phyloP scores from a whole-genome alignment of 1,140 invertebrate species.

The Eueides isabella region DNA sequence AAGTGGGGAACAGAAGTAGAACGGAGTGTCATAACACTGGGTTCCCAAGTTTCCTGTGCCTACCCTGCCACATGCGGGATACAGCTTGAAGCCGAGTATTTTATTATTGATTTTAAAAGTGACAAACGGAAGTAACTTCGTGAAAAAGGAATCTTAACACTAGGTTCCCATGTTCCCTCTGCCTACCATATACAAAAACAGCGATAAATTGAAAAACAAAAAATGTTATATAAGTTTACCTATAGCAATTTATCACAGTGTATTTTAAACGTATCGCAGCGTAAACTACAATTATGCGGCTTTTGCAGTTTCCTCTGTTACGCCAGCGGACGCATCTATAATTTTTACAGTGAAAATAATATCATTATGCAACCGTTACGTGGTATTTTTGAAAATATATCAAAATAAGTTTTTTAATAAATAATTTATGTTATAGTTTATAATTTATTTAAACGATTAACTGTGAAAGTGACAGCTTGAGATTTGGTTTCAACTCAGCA shows the following conservation, averaged over 20 bases:
- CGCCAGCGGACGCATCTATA: slow-evolving; percentile 12
- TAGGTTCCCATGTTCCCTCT: background rate
- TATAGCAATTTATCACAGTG: background rate
- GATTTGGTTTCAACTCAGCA: background rate
- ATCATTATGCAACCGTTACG: background rate
- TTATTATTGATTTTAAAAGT: too few relatives aligned
- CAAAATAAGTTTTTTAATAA: background rate
- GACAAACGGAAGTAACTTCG: too few relatives aligned
- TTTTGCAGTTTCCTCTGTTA: slow-evolving; percentile 4
- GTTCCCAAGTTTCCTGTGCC: too few relatives aligned
- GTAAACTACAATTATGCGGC: slow-evolving; percentile 14
- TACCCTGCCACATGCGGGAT: too few relatives aligned
- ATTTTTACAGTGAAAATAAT: slow-evolving; percentile 7
- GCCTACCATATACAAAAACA: background rate
- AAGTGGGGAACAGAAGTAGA: too few relatives aligned
- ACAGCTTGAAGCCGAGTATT: too few relatives aligned
- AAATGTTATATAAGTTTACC: slow-evolving; percentile 4
- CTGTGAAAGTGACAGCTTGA: background rate
- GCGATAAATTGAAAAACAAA: background rate
- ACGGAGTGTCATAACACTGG: too few relatives aligned
- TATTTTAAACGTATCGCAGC: slow-evolving; percentile 5
- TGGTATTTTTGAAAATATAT: slow-evolving; percentile 2
- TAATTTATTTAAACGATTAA: too few relatives aligned
- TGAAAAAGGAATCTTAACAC: background rate
- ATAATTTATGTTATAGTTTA: background rate